These are phyloP conservation scores for Zophobas morio DNA, from an alignment of 1,140 invertebrate species.

Conservation along the genomic window DNA sequence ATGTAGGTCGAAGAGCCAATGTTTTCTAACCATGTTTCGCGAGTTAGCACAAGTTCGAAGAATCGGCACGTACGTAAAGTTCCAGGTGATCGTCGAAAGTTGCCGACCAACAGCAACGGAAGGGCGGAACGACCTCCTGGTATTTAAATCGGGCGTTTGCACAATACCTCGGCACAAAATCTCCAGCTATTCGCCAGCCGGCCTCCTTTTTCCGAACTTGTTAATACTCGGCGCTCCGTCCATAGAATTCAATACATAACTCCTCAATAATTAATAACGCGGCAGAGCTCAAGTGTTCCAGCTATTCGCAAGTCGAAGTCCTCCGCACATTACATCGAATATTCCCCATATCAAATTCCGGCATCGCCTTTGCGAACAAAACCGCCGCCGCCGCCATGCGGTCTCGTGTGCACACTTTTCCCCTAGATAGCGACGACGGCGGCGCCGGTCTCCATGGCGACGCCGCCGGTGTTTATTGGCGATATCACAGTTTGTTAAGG, in stretches of 20 bases:
- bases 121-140: too few species aligned
- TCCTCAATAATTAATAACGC: constrained; percentile 37
- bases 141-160: too few species aligned
- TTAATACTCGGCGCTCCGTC: too few species aligned
- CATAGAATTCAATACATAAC: neutral
- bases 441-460: constrained; percentile 51
- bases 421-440: constrained; percentile 26
- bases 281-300: constrained; percentile 43
- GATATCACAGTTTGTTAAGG: constrained; percentile 62
- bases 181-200: too few species aligned
- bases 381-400: constrained; percentile 33
- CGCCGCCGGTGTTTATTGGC: constrained; percentile 60
- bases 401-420: constrained; percentile 30
- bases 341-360: constrained; percentile 35
- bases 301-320: constrained; percentile 32
- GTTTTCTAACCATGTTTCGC: too few species aligned
- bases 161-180: too few species aligned
- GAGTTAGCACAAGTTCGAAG: too few species aligned
- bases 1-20: too few species aligned
- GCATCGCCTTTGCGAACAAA: constrained; percentile 30
- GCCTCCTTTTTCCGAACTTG: too few species aligned
- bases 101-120: too few species aligned
- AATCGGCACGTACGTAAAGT: too few species aligned
- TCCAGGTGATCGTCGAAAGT: too few species aligned
- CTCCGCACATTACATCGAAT: constrained; percentile 24